Percentiles rank a stretch among this genome's conserved stretches.
phyloP scores from a whole-genome alignment of 1,140 invertebrate genomes.

The Aphaenogaster ashmeadi region DNA sequence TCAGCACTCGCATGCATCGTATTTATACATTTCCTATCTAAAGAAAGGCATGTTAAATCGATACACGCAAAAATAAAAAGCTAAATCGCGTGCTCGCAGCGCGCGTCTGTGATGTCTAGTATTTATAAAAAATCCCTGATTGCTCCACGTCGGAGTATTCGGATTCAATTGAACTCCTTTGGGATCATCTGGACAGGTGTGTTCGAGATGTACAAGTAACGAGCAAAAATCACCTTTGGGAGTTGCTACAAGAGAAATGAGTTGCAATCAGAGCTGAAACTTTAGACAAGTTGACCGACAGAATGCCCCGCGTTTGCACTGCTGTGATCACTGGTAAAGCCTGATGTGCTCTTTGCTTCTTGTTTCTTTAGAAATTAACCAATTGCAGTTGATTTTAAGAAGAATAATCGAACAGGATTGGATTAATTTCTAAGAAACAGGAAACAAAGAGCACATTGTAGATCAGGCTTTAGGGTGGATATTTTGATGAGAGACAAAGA shows the following conservation, averaged over 20 bases:
- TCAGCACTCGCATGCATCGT: neutral
- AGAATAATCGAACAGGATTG: too few relatives aligned
- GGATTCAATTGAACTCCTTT: slow-evolving; percentile 3
- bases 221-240: slow-evolving; percentile 62
- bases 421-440: too few relatives aligned
- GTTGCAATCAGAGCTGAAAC: slow-evolving; percentile 41
- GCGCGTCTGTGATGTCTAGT: too few relatives aligned
- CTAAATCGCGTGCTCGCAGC: too few relatives aligned
- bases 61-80: too few relatives aligned
- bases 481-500: neutral
- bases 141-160: neutral
- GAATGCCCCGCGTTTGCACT: neutral
- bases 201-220: slow-evolving; percentile 60
- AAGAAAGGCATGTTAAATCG: too few relatives aligned
- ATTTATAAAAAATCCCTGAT: neutral
- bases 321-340: slow-evolving; percentile 32
- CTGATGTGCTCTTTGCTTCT: too few relatives aligned
- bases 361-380: too few relatives aligned
- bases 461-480: too few relatives aligned
- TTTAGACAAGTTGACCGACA: slow-evolving; percentile 30
- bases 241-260: slow-evolving; percentile 39
- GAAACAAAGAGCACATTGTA: too few relatives aligned
- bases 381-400: too few relatives aligned
- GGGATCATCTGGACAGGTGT: neutral
- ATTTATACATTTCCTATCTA: neutral